Evolutionary conservation across 1,140 invertebrate genomes (phyloP).

Genomic region (Tetraneura akinire): DNA sequence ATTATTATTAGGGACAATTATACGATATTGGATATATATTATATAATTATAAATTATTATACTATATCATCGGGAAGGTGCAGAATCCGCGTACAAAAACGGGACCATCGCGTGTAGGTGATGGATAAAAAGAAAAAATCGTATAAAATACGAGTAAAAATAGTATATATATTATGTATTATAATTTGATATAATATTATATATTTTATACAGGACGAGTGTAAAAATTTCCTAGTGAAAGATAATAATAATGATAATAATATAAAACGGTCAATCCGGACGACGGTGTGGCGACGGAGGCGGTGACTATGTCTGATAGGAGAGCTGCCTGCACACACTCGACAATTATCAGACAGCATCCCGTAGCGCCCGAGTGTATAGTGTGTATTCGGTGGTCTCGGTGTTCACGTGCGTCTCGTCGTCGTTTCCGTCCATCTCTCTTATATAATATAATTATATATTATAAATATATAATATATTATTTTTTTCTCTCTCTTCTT

Average conservation of each 20-base stretch:
- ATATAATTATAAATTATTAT: too few species aligned
- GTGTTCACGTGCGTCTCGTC: slow-evolving; percentile 42
- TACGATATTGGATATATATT: too few species aligned
- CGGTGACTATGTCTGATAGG: slow-evolving; percentile 10
- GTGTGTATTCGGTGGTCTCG: slow-evolving; percentile 36
- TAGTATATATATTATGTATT: neutral
- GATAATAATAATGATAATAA: neutral
- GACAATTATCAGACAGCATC: slow-evolving; percentile 30
- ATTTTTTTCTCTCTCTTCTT: neutral
- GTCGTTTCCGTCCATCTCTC: slow-evolving; percentile 1
- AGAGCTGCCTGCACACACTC: neutral
- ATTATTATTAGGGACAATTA: too few species aligned
- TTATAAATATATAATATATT: neutral
- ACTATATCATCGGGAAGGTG: too few species aligned
- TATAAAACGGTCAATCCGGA: neutral
- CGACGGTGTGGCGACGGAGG: neutral
- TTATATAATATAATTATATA: neutral
- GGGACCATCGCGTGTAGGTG: too few species aligned
- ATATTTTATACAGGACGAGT: neutral
- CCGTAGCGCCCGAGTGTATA: slow-evolving; percentile 30
- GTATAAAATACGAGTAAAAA: too few species aligned
- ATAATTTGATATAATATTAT: neutral
- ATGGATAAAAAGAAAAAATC: too few species aligned
- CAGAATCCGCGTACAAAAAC: too few species aligned
- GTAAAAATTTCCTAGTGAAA: neutral